Base-by-base conservation (phyloP, 2,113 vertebrate species). In the Colaptes auratus region DNA sequence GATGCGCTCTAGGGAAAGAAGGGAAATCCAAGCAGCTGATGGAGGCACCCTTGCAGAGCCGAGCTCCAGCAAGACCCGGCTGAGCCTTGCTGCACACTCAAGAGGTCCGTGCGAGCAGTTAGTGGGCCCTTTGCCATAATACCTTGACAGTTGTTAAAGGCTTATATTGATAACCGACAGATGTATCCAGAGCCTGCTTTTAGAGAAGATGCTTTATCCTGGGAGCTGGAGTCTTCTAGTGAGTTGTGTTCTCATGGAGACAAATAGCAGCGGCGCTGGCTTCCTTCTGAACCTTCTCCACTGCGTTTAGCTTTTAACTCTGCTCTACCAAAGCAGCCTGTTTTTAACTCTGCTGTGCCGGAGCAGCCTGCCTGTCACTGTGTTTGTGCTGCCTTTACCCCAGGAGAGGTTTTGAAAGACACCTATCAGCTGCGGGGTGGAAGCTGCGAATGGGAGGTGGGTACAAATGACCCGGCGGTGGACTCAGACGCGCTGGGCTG, bases 1-100 rank as follows among this genome's bases (percentile, higher is more conserved):
- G 93, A 90, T 92, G 82, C 8, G 75, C 86, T 96, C 89, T 58
- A 36, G 80, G 88, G 86, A 93, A 56, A 10, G 86, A 72, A 72
- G 84, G 89, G 81, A 11, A 56, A 78, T 53, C 23, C 39, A 10
- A 15, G 77, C 48, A 7, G 77, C 74, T 58, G 93, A 14, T 92
- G 66, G 80, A 69, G 63, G 50, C 16, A 1, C 60, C 82, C 65
- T n/a, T 23, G 44, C 35, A 65, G 79, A 82, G 81, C 48, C 16
- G 0, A 44, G 81, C 79, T 73, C 55, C 53, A 10, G 18, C 23
- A 28, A 20, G 82, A 9, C 64, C 60, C 46, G 4, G 31, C 55
- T 46, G 75, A 24, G 69, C 0, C 30, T 10, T 58, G 7, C 24
- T 16, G 16, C 28, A 5, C 24, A 0, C 6, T 79, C 16, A 1